Base-by-base conservation (phyloP, 2,797 vertebrate species). In the Alfaro cultratus region DNA sequence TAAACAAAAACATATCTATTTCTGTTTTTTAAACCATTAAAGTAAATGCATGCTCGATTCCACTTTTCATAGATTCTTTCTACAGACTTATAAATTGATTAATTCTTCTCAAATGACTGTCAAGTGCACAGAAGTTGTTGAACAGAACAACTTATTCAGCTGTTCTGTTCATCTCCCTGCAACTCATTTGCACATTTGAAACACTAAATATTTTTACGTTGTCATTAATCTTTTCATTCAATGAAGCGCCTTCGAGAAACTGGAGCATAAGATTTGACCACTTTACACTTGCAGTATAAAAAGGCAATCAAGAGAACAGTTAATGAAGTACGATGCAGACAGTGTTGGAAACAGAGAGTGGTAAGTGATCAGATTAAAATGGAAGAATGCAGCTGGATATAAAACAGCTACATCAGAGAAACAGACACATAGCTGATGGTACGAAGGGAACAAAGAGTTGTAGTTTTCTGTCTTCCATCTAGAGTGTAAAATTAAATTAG, bases 401-500 rank as follows among this genome's bases (percentile, higher is more conserved):
- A 76, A 5, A 55, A 78, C 49, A 34, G 41, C 39, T 26, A 55
- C 51, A 60, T 68, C 51, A 74, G 64, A 82, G 57, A 79, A 41
- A 77, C 10, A 29, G 64, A 83, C 55, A 75, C 74, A 77, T 21
- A 80, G 75, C 67, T 80, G 77, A 82, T 10, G 57, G 75, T 73
- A 79, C 67, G 39, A 75, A 85, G 83, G 62, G 75, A 90, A 87
- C 34, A 84, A 88, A 88, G 80, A 78, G 55, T 81, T 74, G 49
- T 85, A 75, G 46, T 80, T 82, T 80, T 49, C 36, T 67, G 72
- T 10, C 70, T 80, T 83, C 88, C 86, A 87, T 81, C 64, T 76
- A 8, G 49, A 80, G 72, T 88, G 93, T 89, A 90, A 93, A 91
- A 93, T 91, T 86, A 77, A 92, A 94, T 90, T 88, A 90, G 85